Percentiles rank a stretch among this genome's conserved stretches.
Evolutionary conservation across 2,888 invertebrate species (phyloP).

Genomic region (Ennomos fuscantarius): DNA sequence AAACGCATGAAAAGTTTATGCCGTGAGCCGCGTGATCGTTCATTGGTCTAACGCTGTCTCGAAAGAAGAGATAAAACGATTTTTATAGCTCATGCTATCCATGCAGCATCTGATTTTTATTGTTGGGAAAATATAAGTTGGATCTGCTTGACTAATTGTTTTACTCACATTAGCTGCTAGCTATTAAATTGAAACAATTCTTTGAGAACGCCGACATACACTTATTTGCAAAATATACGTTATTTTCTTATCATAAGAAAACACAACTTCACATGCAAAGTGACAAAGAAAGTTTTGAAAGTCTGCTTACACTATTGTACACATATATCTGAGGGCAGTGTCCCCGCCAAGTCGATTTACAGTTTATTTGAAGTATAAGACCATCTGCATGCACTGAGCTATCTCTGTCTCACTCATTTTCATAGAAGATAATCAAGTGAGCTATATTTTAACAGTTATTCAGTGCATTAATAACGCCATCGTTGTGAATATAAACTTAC

Average conservation of each 20-base stretch:
- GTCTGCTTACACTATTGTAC: not conserved
- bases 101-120: not conserved
- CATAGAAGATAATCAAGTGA: constrained; percentile 26
- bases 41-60: too few relatives aligned
- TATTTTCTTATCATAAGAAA: constrained; percentile 1
- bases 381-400: not conserved
- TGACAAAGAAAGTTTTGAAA: constrained; percentile 23
- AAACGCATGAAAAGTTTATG: too few relatives aligned
- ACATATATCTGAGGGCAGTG: too few relatives aligned
- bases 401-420: constrained; percentile 21
- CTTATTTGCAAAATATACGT: not conserved
- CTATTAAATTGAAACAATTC: constrained; percentile 9
- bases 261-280: not conserved
- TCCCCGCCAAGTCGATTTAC: too few relatives aligned
- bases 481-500: not conserved
- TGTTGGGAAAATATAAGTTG: constrained; percentile 1
- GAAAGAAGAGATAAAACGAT: too few relatives aligned
- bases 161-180: not conserved
- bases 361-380: not conserved
- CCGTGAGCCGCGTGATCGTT: too few relatives aligned
- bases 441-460: constrained; percentile 3
- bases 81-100: too few relatives aligned
- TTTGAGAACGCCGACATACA: constrained; percentile 8
- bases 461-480: constrained; percentile 2
- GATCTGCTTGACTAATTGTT: constrained; percentile 16